Evolutionary conservation across 2,888 invertebrate genomes (phyloP), one percentile per base, ranked within the genome.

Genomic region (Nemurella pictetii): DNA sequence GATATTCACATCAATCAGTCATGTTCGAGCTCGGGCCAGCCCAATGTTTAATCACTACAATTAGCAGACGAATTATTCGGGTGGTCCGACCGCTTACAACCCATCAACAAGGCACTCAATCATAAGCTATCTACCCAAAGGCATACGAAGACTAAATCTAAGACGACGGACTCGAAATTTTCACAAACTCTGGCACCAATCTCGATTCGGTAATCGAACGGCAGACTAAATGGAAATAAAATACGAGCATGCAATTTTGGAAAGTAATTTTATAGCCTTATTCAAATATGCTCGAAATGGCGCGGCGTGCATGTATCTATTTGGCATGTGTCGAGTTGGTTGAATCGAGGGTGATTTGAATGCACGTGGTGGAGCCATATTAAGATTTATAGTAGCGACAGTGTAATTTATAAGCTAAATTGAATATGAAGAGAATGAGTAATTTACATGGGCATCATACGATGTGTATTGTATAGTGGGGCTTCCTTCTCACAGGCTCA

Each of bases 61-160:
- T 92, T 92, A 92, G 90, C 88, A 89, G 90, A 89, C 89, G 89
- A 90, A 90, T 90, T 90, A 91, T 90, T 91, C 91, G 91, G 92
- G 92, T 92, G 92, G 92, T 92, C 92, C 89, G 84, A 86, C 86
- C 86, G 26, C 78, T 78, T 30, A 55, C 28, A 78, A 78, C 78
- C 82, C 88, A 87, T 85, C 85, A 85, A 29, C 83, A 73, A 80
- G 85, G 80, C 83, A 77, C 85, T 86, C 83, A 85, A 86, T 85
- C 85, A 85, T 55, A 55, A 12, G 20, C 55, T 55, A 55, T 73
- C 3, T 25, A 75, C 26, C 75, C 75, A 3, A 75, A 75, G 75
- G 75, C 75, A 75, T 25, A 75, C n/a, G n/a, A n/a, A 12, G 55
- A 4, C 12, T 35, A 35, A 35, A 35, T 35, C 35, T 55, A 20